Evolutionary conservation across 2,797 vertebrate species (phyloP), one percentile per base, ranked within the genome.

Genomic region (Urocyon cinereoargenteus): DNA sequence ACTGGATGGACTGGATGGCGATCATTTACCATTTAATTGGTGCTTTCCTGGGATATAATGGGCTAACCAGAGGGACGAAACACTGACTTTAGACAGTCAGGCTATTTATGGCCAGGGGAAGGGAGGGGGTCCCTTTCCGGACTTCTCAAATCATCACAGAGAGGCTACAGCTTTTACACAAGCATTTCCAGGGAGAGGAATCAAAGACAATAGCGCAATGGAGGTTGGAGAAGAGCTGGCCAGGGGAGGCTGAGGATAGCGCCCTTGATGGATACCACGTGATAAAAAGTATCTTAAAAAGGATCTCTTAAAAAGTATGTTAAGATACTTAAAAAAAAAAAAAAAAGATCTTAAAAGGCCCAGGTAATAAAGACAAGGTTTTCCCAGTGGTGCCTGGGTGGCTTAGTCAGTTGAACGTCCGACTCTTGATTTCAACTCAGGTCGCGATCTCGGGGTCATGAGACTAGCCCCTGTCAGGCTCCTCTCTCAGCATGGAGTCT

Each of bases 41-140:
- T 26, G 61, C 86, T 91, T 94, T 91, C 86, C 19, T 61, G 59
- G 59, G 89, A 89, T 81, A 93, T 95, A 95, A 97, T 90, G 68
- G 94, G 85, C 94, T 95, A 94, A 66, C 86, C 83, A 81, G 81
- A 98, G 85, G 89, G 91, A 94, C 15, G 53, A 96, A 94, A 77
- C 68, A n/a, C 73, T 7, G 8, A 86, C 91, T 95, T 96, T 77
- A 93, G 96, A 91, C 31, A 84, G 97, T 73, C 55, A 81, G 61
- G 73, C 86, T 97, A 91, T 96, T 97, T 96, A 68, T 90, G 95
- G 95, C 73, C 79, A 72, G 49, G 24, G 86, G 83, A 90, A 91
- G 62, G 75, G 79, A 85, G 70, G 19, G 90, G 75, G 86, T n/a
- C 86, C 90, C 87, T 89, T 95, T 97, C 81, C 82, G 66, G 62